phyloP scores from a whole-genome alignment of 1,140 invertebrate species.

The Microplitis mediator region DNA sequence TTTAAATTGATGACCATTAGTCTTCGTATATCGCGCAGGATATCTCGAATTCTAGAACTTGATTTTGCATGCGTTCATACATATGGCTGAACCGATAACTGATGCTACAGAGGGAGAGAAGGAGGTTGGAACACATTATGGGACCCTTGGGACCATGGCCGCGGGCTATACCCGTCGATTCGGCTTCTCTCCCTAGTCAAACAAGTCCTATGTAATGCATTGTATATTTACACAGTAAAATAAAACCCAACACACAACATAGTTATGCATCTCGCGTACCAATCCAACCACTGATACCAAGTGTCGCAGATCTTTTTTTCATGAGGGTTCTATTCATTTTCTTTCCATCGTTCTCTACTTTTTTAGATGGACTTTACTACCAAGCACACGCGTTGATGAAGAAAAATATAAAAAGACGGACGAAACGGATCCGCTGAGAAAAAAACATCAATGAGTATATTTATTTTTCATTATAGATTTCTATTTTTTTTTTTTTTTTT shows the following conservation, averaged over 20 bases:
- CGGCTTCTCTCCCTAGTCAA: background rate
- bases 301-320: constrained; percentile 3
- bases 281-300: background rate
- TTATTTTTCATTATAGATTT: too few relatives aligned
- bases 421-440: too few relatives aligned
- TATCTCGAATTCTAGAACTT: background rate
- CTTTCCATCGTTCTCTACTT: background rate
- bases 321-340: background rate
- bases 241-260: background rate
- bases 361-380: background rate
- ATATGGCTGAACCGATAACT: constrained; percentile 53
- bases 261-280: constrained; percentile 14
- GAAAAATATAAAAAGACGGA: background rate
- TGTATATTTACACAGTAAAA: background rate
- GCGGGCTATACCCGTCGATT: constrained; percentile 47
- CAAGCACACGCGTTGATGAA: background rate
- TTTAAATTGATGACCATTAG: constrained; percentile 1
- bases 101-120: constrained; percentile 30
- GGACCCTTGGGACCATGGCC: constrained; percentile 55
- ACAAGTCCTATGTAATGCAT: background rate
- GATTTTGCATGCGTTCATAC: constrained; percentile 36
- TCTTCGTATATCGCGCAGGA: background rate
- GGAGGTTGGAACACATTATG: constrained; percentile 48
- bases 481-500: too few relatives aligned
- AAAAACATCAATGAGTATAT: too few relatives aligned